Evolutionary conservation across 1,140 invertebrate genomes (phyloP), one percentile per base, ranked within the genome.

Genomic region (Drosophila sp.): DNA sequence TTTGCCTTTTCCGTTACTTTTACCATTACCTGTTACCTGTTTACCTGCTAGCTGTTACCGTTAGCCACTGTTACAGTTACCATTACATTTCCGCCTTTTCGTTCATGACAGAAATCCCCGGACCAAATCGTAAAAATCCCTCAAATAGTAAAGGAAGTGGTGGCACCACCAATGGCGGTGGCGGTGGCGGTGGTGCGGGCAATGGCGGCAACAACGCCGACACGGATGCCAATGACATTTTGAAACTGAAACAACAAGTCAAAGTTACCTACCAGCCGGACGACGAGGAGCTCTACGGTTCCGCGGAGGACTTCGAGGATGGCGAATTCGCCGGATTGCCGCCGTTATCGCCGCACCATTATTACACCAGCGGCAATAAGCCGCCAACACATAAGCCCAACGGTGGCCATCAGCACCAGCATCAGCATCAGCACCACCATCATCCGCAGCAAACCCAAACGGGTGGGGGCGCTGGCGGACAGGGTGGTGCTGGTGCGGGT

Each of bases 31-130:
- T 27, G 27, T 29, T 29, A 29, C 27, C 27, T 2, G 25, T 27
- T 29, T 29, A 29, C 4, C 27, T 43, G 72, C 64, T 59, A 40
- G 18, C 11, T 43, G 63, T 66, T 65, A 45, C 57, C 46, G 61
- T 77, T 73, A 62, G 16, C 29, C 4, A 21, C 21, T 21, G 54
- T 72, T 66, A 59, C 72, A 54, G 73, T 89, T 71, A 50, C 62
- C 62, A 58, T 70, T 71, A 61, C 75, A 50, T 65, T 66, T 62
- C 48, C 70, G 50, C 50, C 36, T 69, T 64, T 16, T 76, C 70
- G 66, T 59, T 89, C 14, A 70, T 90, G 67, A 29, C 82, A 94
- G 93, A 94, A 91, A 94, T 94, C 65, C 93, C 93, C 36, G 93
- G 93, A 50, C 93, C 93, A 59, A 93, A 93, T 65, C 87, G 92